Conservation (phyloP, 2,888 invertebrate genomes). For the Drosophila prolongata region DNA sequence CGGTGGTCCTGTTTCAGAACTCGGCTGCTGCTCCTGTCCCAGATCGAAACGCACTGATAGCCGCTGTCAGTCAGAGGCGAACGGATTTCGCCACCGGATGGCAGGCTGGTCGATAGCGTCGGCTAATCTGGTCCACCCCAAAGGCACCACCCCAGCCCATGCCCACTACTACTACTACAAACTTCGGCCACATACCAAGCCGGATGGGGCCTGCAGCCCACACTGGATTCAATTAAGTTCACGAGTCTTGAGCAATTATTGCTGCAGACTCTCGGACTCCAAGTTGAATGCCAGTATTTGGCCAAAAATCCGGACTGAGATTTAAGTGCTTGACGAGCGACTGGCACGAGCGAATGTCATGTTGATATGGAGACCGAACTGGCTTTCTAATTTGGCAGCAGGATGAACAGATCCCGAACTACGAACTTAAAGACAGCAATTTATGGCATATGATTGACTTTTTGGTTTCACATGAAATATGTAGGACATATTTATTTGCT, state of each 20-base stretch:
- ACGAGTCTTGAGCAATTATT: conserved; percentile 46
- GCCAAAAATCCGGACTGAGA: conserved; percentile 8
- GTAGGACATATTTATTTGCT: too few relatives aligned
- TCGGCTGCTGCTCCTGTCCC: conserved; percentile 31
- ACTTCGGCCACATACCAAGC: background rate
- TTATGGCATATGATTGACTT: background rate
- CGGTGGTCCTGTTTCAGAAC: conserved; percentile 4
- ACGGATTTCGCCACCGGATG: conserved; percentile 48
- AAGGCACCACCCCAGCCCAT: background rate
- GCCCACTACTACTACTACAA: too few relatives aligned
- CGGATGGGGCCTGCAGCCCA: conserved; percentile 12
- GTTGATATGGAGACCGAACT: conserved; percentile 1
- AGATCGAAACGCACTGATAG: conserved; percentile 75
- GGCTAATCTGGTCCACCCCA: conserved; percentile 39
- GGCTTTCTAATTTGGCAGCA: too few relatives aligned
- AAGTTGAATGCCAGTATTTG: conserved; percentile 4
- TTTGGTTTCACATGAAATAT: background rate
- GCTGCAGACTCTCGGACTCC: conserved; percentile 28
- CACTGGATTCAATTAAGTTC: conserved; percentile 45
- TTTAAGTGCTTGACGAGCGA: conserved; percentile 2
- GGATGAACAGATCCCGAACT: background rate
- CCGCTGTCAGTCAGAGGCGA: conserved; percentile 70
- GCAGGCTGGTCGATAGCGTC: conserved; percentile 44
- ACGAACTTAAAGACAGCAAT: background rate
- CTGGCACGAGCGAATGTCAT: background rate